These are phyloP conservation scores for Tachycineta bicolor DNA, from an alignment of 2,113 vertebrate species.

Conservation along the genomic window DNA sequence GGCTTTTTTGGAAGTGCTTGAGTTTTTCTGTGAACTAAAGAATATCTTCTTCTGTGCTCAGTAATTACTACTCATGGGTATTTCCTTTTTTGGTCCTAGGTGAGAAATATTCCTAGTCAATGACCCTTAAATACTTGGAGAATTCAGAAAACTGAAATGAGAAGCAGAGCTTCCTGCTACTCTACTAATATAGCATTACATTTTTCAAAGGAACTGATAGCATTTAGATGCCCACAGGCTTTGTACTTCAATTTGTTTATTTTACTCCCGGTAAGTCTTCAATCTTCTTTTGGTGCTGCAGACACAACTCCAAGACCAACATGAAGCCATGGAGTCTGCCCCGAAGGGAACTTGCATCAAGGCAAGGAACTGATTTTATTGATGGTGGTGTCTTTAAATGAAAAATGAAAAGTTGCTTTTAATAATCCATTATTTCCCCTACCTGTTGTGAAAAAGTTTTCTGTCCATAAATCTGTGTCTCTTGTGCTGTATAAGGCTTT, in stretches of 20 bases:
- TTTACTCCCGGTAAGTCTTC: not conserved
- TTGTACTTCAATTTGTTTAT: not conserved
- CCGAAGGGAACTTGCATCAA: not conserved
- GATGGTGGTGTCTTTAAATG: not conserved
- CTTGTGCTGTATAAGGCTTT: not conserved
- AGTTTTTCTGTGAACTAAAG: not conserved
- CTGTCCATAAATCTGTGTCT: not conserved
- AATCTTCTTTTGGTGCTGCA: not conserved
- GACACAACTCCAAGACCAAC: not conserved
- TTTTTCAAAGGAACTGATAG: not conserved
- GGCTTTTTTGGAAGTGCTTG: not conserved
- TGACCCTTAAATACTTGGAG: not conserved
- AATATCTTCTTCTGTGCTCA: not conserved
- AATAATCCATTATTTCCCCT: not conserved
- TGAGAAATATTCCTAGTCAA: not conserved
- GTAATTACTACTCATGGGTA: not conserved
- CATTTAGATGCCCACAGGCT: not conserved
- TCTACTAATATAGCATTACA: not conserved
- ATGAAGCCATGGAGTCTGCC: not conserved
- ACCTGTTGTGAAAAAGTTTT: not conserved
- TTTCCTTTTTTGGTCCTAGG: not conserved
- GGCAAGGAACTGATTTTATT: not conserved
- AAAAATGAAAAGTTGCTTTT: not conserved
- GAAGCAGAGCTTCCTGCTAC: not conserved
- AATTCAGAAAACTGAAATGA: not conserved